Base-by-base conservation (phyloP, 2,888 invertebrate species). In the Pollenia amentaria region DNA sequence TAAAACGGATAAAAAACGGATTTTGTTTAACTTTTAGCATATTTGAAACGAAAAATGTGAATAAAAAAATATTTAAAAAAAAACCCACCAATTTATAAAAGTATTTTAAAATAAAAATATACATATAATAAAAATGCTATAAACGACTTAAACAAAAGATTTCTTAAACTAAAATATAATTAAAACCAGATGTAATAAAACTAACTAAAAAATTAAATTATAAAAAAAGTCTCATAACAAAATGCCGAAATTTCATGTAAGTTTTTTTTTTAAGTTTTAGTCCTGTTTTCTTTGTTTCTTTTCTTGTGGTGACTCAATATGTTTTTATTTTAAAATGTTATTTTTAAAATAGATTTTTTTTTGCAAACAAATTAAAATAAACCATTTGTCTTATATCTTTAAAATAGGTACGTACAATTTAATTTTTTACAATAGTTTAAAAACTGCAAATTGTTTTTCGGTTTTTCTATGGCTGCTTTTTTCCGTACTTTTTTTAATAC, bases 211-310 rank as follows among this genome's bases (percentile, higher is more conserved):
- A 29, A 3, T 29, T 38, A 38, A 38, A 46, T 2, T 12, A 72
- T 64, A n/a, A 60, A 42, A 29, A 16, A 64, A n/a, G 18, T 42
- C 40, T 55, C 8, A 12, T 16, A 80, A 57, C 51, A 87, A 88
- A 85, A 92, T 92, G 92, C 89, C 90, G 72, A 90, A 91, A 91
- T 84, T 90, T 84, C 91, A 92, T 89, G 92, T 92, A 90, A 92
- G 92, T 91, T 78, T 53, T 72, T 60, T 46, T 12, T 21, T 57
- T 53, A 29, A 46, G 9, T 14, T 44, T 40, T 51, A 75, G 60
- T 79, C 64, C 82, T 76, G 18, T 76, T 79, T 69, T 69, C 9
- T 44, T 53, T 48, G 29, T 14, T 44, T 64, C 0, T 64, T 64
- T n/a, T n/a, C 18, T 44, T 53, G 29, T 10, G 51, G 67, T 87